Evolutionary conservation across 2,797 vertebrate species (phyloP).

Genomic region (Centropyge bicolor): DNA sequence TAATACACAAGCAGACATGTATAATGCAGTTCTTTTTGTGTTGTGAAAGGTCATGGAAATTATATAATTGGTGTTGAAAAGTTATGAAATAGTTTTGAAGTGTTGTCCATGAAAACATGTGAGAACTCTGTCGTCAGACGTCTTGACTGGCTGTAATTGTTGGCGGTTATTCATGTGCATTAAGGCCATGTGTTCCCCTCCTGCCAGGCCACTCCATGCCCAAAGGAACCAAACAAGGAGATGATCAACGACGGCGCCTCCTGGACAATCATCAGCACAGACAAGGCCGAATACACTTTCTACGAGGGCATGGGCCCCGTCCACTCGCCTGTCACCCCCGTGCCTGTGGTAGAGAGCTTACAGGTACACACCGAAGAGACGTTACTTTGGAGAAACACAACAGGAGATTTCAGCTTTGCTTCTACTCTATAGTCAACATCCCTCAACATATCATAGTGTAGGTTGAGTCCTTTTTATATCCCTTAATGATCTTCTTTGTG

Average conservation of each 20-base stretch:
- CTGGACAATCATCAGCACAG: constrained; percentile 99
- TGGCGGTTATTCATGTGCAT: neutral
- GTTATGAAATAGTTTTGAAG: too few species aligned
- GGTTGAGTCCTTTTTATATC: neutral
- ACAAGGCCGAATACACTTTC: constrained; percentile 99
- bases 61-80: too few species aligned
- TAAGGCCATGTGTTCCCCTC: neutral
- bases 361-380: constrained; percentile 83
- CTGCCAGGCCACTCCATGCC: constrained; percentile 97
- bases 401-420: too few species aligned
- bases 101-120: too few species aligned
- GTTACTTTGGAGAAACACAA: neutral
- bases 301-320: constrained; percentile 99
- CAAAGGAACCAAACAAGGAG: constrained; percentile 99
- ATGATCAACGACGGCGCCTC: constrained; percentile 99
- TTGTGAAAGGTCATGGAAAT: too few species aligned
- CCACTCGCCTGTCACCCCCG: constrained; percentile 96
- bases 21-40: too few species aligned
- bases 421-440: too few species aligned
- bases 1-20: too few species aligned
- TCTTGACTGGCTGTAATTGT: neutral
- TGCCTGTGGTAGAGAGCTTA: constrained; percentile 99
- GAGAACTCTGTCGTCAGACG: neutral
- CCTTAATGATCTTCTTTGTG: neutral
- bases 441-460: too few species aligned